phyloP scores from a whole-genome alignment of 2,113 vertebrate genomes.

The Hylia prasina region DNA sequence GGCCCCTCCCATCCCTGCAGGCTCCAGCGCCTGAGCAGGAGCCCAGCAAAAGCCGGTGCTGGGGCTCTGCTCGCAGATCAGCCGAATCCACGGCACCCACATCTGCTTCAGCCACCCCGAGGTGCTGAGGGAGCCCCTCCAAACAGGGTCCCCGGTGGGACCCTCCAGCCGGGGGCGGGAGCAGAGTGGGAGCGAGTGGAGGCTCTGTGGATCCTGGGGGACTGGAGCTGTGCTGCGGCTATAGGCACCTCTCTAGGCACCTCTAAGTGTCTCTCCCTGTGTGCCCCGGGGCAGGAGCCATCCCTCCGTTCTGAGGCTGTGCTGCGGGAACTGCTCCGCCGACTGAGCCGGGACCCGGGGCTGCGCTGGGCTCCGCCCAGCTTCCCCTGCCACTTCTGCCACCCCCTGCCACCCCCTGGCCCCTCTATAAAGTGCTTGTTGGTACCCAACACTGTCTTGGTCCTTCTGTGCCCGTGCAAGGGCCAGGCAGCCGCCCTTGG shows the following conservation, averaged over 20 bases:
- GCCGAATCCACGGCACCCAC: rapidly evolving
- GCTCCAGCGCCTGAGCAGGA: neutral
- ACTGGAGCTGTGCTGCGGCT: neutral
- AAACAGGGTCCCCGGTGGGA: neutral
- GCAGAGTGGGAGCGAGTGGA: rapidly evolving
- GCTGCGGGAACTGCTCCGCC: neutral
- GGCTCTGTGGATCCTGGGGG: neutral
- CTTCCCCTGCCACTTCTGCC: neutral
- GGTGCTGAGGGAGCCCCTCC: neutral
- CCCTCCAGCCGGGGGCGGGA: neutral
- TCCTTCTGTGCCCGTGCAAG: conserved; percentile 8
- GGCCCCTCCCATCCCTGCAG: neutral
- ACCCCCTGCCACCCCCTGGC: rapidly evolving
- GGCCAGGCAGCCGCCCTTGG: neutral
- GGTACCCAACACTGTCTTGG: conserved; percentile 1
- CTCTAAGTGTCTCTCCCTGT: neutral
- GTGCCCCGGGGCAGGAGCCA: neutral
- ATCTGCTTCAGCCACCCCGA: neutral
- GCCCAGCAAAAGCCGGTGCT: neutral
- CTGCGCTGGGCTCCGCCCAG: rapidly evolving
- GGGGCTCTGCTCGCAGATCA: rapidly evolving
- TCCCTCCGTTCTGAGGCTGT: conserved; percentile 4
- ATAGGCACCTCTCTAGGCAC: neutral
- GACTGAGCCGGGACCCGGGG: neutral
- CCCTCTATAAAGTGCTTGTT: conserved; percentile 28